Evolutionary conservation across 2,797 vertebrate genomes (phyloP).

Genomic region (Fistularia tabacaria): DNA sequence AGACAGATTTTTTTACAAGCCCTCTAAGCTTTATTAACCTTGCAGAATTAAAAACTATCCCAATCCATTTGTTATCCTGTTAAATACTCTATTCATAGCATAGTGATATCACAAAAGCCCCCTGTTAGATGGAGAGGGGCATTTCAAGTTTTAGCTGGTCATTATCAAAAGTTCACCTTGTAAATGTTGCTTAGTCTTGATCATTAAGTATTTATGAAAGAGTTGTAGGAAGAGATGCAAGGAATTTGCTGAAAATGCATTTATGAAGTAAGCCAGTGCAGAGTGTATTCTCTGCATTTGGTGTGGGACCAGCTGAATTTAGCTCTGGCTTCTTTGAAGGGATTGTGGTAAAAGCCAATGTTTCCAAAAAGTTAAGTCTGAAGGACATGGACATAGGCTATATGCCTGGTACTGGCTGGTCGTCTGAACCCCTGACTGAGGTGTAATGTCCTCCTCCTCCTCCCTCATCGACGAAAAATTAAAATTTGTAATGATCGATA

Average conservation of each 20-base stretch:
- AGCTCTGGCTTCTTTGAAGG: slow-evolving; percentile 11
- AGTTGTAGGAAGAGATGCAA: slow-evolving; percentile 22
- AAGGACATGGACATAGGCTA: no score
- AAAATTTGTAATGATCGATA: no score
- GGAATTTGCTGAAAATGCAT: slow-evolving; percentile 21
- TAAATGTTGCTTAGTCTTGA: slow-evolving; percentile 36
- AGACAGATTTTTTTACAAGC: slow-evolving; percentile 26
- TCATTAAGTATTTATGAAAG: slow-evolving; percentile 46
- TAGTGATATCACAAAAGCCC: slow-evolving; percentile 21
- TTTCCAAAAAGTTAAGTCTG: neutral
- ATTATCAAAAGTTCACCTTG: slow-evolving; percentile 24
- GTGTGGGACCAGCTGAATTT: slow-evolving; percentile 24
- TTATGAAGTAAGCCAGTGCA: slow-evolving; percentile 18
- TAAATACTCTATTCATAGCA: slow-evolving; percentile 44
- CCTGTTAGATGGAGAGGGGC: slow-evolving; percentile 11
- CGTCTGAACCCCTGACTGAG: no score
- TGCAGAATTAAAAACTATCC: slow-evolving; percentile 26
- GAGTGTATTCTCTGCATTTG: slow-evolving; percentile 18
- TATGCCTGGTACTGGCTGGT: no score
- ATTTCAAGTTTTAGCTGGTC: slow-evolving; percentile 24
- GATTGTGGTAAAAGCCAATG: no score
- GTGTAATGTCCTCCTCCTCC: no score
- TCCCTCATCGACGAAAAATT: no score
- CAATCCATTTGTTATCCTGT: slow-evolving; percentile 30
- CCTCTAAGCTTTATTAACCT: slow-evolving; percentile 31